Evolutionary conservation across 2,113 vertebrate genomes (phyloP).

Genomic region (Macrotus californicus): DNA sequence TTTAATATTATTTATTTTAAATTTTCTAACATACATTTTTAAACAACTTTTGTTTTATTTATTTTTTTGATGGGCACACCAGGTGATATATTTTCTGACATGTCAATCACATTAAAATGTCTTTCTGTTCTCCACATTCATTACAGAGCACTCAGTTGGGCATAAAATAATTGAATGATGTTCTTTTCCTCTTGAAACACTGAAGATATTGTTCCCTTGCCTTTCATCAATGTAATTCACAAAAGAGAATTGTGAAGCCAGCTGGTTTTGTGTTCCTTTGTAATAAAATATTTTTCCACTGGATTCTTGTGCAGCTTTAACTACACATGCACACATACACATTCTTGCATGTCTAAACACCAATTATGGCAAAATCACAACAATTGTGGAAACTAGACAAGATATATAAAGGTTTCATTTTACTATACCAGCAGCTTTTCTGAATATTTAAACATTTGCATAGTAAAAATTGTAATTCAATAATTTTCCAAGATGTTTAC

Average conservation of each 20-base stretch:
- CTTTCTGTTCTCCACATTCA: not conserved
- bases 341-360: not conserved
- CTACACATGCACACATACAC: not conserved
- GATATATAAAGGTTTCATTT: not conserved
- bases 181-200: not conserved
- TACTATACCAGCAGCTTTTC: not conserved
- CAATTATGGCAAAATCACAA: not conserved
- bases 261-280: not conserved
- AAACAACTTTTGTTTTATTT: not conserved
- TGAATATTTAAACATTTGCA: not conserved
- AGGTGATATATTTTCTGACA: not conserved
- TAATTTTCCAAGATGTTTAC: not conserved
- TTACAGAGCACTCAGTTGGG: not conserved
- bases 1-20: not conserved
- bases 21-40: not conserved
- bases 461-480: not conserved
- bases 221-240: not conserved
- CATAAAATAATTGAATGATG: not conserved
- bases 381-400: not conserved
- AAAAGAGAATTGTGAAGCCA: not conserved
- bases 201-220: not conserved
- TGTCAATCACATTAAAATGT: not conserved
- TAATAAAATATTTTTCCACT: conserved; percentile 4
- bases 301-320: not conserved
- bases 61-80: not conserved